phyloP scores from a whole-genome alignment of 2,797 vertebrate genomes.

The Graptemys geographica region DNA sequence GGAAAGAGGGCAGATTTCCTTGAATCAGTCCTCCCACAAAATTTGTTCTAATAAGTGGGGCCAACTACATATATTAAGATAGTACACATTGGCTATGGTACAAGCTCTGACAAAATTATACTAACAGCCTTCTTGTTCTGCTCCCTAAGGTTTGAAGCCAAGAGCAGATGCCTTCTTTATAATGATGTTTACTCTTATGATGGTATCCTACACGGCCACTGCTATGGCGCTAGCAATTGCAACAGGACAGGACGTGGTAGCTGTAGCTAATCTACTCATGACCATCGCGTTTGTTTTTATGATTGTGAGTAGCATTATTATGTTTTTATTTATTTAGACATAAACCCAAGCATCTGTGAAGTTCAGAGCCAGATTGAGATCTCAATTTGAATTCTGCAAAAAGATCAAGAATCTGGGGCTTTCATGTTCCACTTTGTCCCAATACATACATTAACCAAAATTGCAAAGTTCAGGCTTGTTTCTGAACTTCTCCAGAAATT shows the following conservation, averaged over 20 bases:
- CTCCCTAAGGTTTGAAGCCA: conserved; percentile 86
- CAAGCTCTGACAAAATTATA: neutral
- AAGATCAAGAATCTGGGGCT: accelerated
- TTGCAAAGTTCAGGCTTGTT: neutral
- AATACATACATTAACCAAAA: neutral
- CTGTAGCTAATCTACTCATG: conserved; percentile 90
- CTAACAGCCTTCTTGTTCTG: conserved; percentile 31
- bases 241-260: conserved; percentile 88
- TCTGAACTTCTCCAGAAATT: neutral
- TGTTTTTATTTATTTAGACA: neutral
- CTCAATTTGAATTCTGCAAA: neutral
- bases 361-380: neutral
- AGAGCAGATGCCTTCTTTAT: conserved; percentile 84
- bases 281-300: conserved; percentile 92
- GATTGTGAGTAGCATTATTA: conserved; percentile 86
- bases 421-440: neutral
- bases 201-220: conserved; percentile 89
- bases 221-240: conserved; percentile 92
- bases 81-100: neutral
- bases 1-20: neutral
- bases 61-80: accelerated
- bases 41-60: neutral
- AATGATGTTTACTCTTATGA: conserved; percentile 88
- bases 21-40: neutral
- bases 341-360: neutral